Base-by-base conservation (phyloP, 2,888 invertebrate species). In the Plagodis dolabraria region DNA sequence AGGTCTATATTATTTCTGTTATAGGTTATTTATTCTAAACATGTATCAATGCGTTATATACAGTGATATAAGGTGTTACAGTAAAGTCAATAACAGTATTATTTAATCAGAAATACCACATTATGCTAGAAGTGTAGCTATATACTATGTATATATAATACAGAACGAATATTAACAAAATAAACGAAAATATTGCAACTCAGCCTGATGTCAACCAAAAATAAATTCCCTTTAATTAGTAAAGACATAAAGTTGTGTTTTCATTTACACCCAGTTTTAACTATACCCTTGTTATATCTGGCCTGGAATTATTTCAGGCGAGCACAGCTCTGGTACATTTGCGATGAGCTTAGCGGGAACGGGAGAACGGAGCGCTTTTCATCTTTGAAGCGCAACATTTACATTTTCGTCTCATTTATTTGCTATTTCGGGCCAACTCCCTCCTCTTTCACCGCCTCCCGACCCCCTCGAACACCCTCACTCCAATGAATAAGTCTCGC, bases 371-470 rank as follows among this genome's bases (percentile, higher is more conserved):
- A 84, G 80, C 82, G 91, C 91, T 92, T 92, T 92, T 92, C 92
- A 92, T 92, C 90, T 92, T 86, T 85, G 88, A 89, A 91, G 89
- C 92, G 90, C 89, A 87, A 91, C 92, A 92, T 92, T 92, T 92
- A 92, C 92, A 92, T 92, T 92, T 92, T 92, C 92, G 92, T 91
- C 92, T 92, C 92, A 92, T 92, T 92, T 92, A 92, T 92, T 91
- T 91, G 92, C 92, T 92, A 92, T 92, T 92, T 92, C 89, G 90
- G 86, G 89, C 86, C 81, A 83, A 76, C 79, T 71, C 78, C 78
- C 77, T 74, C 77, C 74, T 80, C 74, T 78, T 74, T 76, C 69
- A 74, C 62, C 62, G 57, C 65, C 68, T 52, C 67, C 69, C 70
- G 74, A 65, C 68, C 77, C 40, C 81, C 79, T 75, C 81, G 67